A percentile compares a stretch with the other conserved stretches of the same genome.
Conservation (phyloP, 2,797 vertebrate genomes). For the Bryconaethiops microstoma region DNA sequence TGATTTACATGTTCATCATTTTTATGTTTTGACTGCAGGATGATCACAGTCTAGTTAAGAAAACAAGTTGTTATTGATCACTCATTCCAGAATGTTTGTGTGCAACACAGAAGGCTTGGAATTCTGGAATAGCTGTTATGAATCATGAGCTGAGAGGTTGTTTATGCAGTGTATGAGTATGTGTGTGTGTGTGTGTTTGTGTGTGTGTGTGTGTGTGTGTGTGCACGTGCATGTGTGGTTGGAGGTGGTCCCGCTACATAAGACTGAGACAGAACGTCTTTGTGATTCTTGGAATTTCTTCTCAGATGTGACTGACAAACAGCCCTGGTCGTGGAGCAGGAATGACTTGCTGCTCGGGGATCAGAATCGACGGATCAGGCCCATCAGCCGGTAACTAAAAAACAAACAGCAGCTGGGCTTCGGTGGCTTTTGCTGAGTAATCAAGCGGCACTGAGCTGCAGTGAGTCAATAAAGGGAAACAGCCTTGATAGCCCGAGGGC, state of each 20-base stretch:
- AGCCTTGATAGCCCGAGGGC: constrained; percentile 3
- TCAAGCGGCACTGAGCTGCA: constrained; percentile 13
- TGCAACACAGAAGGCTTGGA: constrained; percentile 11
- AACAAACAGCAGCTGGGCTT: constrained; percentile 45
- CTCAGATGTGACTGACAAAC: constrained; percentile 10
- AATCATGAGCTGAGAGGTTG: background rate
- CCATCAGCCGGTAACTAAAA: constrained; percentile 32
- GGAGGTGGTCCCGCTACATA: constrained; percentile 1
- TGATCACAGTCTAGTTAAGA: background rate
- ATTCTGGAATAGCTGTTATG: constrained; percentile 25
- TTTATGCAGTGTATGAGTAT: constrained; percentile 16
- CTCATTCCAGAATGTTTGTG: constrained; percentile 2
- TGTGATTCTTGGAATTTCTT: constrained; percentile 26
- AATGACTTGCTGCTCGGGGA: constrained; percentile 4
- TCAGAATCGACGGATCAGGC: constrained; percentile 18
- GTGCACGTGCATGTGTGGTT: background rate
- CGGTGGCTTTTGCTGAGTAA: constrained; percentile 40
- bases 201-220: too few species aligned
- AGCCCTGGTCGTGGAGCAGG: constrained; percentile 5
- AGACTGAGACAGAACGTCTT: constrained; percentile 27
- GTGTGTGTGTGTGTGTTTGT: too few species aligned
- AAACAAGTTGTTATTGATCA: constrained; percentile 10
- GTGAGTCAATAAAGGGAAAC: constrained; percentile 38
- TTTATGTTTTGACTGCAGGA: background rate
- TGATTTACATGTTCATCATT: constrained; percentile 1